Conservation (phyloP, 2,888 invertebrate species). For the Pachymerium ferrugineum region DNA sequence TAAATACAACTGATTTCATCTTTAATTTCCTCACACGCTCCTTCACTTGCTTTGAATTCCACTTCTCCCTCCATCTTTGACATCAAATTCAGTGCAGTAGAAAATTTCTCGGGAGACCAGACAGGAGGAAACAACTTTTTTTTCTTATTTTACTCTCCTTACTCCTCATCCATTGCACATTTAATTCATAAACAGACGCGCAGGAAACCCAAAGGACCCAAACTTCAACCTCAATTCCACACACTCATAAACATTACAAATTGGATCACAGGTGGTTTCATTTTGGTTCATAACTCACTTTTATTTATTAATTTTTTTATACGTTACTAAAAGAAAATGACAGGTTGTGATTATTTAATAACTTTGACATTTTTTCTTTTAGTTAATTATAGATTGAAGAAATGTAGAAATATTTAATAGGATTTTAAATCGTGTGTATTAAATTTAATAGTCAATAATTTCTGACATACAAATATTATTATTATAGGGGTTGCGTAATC, state of each 20-base stretch:
- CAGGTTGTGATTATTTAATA: too few species aligned
- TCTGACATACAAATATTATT: too few species aligned
- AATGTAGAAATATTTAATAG: too few species aligned
- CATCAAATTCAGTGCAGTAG: not conserved
- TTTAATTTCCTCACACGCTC: conserved; percentile 8
- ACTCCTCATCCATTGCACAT: not conserved
- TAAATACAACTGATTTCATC: conserved; percentile 13
- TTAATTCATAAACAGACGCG: not conserved
- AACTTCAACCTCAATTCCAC: conserved; percentile 3
- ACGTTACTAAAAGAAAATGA: not conserved
- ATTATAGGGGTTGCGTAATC: too few species aligned
- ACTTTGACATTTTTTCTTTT: too few species aligned
- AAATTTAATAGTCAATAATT: too few species aligned
- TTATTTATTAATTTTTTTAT: not conserved
- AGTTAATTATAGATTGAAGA: too few species aligned
- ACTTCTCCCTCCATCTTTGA: not conserved
- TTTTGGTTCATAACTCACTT: not conserved
- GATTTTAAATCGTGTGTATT: too few species aligned
- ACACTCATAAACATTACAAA: not conserved
- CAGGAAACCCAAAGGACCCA: conserved; percentile 3
- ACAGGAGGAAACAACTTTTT: not conserved
- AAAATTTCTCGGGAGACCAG: not conserved
- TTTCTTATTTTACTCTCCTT: not conserved
- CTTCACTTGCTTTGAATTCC: not conserved
- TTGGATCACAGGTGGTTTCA: not conserved